Base-by-base conservation (phyloP, 2,888 invertebrate species). In the Agrilus mali region DNA sequence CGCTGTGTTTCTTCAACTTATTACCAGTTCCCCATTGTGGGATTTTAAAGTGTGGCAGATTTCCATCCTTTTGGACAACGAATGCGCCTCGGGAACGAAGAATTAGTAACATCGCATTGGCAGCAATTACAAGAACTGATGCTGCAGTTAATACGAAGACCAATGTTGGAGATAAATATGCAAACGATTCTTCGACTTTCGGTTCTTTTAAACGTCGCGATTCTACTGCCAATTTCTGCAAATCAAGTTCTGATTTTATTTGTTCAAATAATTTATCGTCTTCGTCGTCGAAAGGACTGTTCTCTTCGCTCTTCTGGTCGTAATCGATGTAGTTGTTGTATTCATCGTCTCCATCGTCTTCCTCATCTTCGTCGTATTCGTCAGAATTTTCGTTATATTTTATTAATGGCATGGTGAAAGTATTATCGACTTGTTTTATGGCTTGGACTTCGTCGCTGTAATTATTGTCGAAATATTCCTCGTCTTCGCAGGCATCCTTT, bases 1-100 rank as follows among this genome's bases (percentile, higher is more conserved):
- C 81, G 54, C 80, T 80, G 61, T 82, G 80, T 57, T 79, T 81
- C 69, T 79, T 81, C 35, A 74, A 70, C 47, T 71, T 70, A 14
- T 53, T 52, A 3, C 53, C 55, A 2, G 54, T 51, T 22, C 57
- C 54, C 64, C 65, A 66, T 27, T 58, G 51, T 16, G 61, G 60
- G 40, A 65, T 63, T 47, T 61, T 65, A 37, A 65, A 53, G 36
- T 62, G 54, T 5, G 64, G 61, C 38, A 65, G 50, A 47, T 63
- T 61, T 6, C 60, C 60, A 42, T 53, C 57, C 12, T 48, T 48
- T 31, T 60, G 60, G 49, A 61, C 54, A 40, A 58, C 56, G 42
- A 60, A 55, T 14, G 53, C 49, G 36, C 56, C 58, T 47, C 59
- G 60, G 33, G 57, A 55, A 45, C 57, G 57, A 44, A 67, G 50